These are phyloP conservation scores for Propithecus deckenii DNA, from an alignment of 2,797 vertebrate genomes.

Conservation along the genomic window DNA sequence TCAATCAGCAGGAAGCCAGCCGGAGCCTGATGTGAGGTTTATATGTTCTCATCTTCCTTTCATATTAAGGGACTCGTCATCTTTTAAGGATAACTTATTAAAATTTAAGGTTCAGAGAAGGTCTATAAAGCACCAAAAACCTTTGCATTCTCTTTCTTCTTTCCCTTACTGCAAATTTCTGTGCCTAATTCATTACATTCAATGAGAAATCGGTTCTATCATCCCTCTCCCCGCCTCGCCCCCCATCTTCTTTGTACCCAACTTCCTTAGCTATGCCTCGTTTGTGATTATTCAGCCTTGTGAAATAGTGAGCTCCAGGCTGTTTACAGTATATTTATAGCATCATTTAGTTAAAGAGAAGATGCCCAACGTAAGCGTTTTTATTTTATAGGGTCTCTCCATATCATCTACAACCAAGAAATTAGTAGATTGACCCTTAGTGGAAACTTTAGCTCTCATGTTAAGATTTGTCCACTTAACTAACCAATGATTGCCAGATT, in stretches of 20 bases:
- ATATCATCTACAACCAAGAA: background rate
- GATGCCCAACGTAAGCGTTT: constrained; percentile 24
- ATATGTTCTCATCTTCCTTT: background rate
- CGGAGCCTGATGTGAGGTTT: background rate
- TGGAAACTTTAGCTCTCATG: background rate
- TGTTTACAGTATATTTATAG: background rate
- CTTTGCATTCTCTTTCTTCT: background rate
- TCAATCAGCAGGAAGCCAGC: background rate
- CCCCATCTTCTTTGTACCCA: background rate
- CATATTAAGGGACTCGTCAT: background rate
- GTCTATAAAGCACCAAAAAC: background rate
- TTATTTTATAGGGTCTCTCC: background rate
- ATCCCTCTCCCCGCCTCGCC: no score
- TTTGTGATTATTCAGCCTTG: background rate
- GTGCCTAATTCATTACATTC: background rate
- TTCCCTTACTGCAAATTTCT: background rate
- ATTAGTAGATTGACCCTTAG: background rate
- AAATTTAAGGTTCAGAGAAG: background rate
- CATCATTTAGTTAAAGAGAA: constrained; percentile 25
- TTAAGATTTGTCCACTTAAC: constrained; percentile 41
- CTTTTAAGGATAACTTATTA: constrained; percentile 31
- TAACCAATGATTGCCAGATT: constrained; percentile 14
- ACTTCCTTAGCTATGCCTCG: background rate
- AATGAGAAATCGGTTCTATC: background rate
- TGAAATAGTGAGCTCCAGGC: background rate